Evolutionary conservation across 2,113 vertebrate species (phyloP).

Genomic region (Neofelis nebulosa): DNA sequence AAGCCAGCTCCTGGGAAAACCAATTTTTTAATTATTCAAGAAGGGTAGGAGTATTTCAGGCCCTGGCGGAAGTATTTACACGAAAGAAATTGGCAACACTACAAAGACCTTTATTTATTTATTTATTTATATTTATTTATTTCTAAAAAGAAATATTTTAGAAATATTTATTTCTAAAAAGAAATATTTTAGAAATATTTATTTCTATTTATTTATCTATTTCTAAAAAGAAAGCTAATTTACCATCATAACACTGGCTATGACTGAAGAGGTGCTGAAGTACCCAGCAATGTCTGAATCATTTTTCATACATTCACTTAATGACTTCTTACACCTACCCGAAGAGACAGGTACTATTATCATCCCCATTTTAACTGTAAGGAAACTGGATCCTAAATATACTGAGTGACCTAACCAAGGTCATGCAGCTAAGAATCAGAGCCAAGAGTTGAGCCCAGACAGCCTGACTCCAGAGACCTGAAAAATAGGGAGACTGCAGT

Average conservation of each 20-base stretch:
- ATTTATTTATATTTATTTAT: no score
- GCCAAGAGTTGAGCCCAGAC: not conserved
- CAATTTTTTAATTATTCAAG: not conserved
- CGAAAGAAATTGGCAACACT: not conserved
- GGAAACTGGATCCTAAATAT: not conserved
- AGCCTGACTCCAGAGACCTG: not conserved
- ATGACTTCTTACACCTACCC: not conserved
- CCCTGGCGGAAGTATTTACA: not conserved
- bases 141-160: no score
- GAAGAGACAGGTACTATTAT: not conserved
- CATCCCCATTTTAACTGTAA: not conserved
- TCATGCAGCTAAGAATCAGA: not conserved
- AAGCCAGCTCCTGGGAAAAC: not conserved
- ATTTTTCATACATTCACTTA: not conserved
- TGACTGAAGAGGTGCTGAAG: not conserved
- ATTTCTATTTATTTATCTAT: no score
- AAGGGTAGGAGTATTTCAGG: not conserved
- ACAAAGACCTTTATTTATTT: not conserved
- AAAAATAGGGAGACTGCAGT: not conserved
- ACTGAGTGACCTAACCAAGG: not conserved
- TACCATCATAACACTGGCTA: not conserved
- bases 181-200: no score
- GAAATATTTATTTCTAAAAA: no score
- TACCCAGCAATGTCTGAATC: not conserved
- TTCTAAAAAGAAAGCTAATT: not conserved